phyloP scores from a whole-genome alignment of 2,888 invertebrate genomes.

The Drosophila kambysellisi region DNA sequence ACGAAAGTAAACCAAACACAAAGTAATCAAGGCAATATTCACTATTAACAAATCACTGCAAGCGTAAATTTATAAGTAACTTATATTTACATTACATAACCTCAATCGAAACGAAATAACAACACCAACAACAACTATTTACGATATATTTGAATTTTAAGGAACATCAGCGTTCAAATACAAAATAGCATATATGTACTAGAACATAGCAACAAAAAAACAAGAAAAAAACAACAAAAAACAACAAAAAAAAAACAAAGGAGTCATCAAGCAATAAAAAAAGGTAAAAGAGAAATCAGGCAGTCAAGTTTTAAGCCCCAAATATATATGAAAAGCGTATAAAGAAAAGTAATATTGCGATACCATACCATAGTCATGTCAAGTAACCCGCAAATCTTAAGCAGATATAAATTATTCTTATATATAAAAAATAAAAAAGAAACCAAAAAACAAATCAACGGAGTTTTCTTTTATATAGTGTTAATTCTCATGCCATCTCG shows the following conservation, averaged over 20 bases:
- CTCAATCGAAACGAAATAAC: slow-evolving; percentile 34
- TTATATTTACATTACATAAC: slow-evolving; percentile 39
- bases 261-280: slow-evolving; percentile 48
- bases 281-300: slow-evolving; percentile 5
- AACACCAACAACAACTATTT: slow-evolving; percentile 33
- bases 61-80: slow-evolving; percentile 64
- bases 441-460: slow-evolving; percentile 27
- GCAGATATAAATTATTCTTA: slow-evolving; percentile 84
- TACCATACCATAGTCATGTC: slow-evolving; percentile 80
- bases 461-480: neutral
- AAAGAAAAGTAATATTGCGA: slow-evolving; percentile 43
- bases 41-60: slow-evolving; percentile 56
- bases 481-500: no score
- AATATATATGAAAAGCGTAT: slow-evolving; percentile 20
- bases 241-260: neutral
- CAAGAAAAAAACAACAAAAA: neutral
- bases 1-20: slow-evolving; percentile 44
- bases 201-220: slow-evolving; percentile 36
- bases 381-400: slow-evolving; percentile 79
- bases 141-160: slow-evolving; percentile 63
- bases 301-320: slow-evolving; percentile 29
- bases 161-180: slow-evolving; percentile 39
- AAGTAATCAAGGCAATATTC: slow-evolving; percentile 71
- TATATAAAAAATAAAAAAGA: slow-evolving; percentile 69
- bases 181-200: slow-evolving; percentile 38